A percentile compares a stretch with the other conserved stretches of the same genome.
These are phyloP conservation scores for Scaptomyza caliginosa DNA, from an alignment of 2,888 invertebrate genomes.

Conservation along the genomic window DNA sequence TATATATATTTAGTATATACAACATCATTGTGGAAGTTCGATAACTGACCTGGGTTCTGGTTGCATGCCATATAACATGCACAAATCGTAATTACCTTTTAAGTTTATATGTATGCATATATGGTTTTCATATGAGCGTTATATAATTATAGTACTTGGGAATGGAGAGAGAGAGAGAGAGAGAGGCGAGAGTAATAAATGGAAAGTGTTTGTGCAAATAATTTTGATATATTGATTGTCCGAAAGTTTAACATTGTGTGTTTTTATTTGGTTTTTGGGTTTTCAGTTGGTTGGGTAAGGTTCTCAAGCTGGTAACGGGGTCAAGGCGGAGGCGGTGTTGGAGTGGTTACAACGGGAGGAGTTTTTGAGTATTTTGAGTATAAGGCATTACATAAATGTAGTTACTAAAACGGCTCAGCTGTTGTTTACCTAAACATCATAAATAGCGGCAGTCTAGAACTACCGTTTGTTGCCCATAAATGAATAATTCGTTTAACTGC, in stretches of 20 bases:
- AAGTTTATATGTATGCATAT: constrained; percentile 36
- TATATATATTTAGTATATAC: constrained; percentile 50
- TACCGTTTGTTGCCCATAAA: constrained; percentile 25
- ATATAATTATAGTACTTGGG: constrained; percentile 44
- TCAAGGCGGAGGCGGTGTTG: constrained; percentile 35
- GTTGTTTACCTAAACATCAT: constrained; percentile 17
- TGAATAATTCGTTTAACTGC: background rate
- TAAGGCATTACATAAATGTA: constrained; percentile 67
- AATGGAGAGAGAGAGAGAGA: constrained; percentile 53
- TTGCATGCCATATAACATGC: constrained; percentile 66
- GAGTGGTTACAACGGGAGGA: constrained; percentile 33
- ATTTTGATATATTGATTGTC: constrained; percentile 83
- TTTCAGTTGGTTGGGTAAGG: constrained; percentile 26
- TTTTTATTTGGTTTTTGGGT: constrained; percentile 3
- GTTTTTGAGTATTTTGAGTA: constrained; percentile 29
- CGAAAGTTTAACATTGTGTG: constrained; percentile 76
- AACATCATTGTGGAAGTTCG: constrained; percentile 69
- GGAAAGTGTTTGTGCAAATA: constrained; percentile 71
- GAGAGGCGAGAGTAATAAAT: constrained; percentile 50
- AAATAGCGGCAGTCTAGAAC: constrained; percentile 10
- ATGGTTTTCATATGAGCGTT: constrained; percentile 64
- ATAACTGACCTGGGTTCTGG: constrained; percentile 77
- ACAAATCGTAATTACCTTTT: constrained; percentile 62
- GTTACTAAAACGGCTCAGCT: constrained; percentile 70
- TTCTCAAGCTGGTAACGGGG: constrained; percentile 48